Conservation (phyloP, 2,888 invertebrate genomes). For the Dichetophora obliterata region DNA sequence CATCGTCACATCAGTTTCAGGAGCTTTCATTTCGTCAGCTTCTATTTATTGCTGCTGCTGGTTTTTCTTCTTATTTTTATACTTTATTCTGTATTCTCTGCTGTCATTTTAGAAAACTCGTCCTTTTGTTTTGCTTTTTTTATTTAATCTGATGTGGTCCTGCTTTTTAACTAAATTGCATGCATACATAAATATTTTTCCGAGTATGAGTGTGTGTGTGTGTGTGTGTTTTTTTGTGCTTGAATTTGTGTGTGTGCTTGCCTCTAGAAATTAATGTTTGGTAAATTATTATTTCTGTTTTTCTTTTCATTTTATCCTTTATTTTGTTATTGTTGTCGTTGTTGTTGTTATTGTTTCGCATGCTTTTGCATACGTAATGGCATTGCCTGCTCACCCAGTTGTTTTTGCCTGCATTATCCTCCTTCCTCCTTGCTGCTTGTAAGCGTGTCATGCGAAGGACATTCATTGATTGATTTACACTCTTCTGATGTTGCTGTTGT, state of each 20-base stretch:
- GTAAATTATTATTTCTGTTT: neutral
- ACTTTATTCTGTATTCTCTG: neutral
- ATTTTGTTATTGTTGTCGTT: neutral
- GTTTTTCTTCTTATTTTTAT: neutral
- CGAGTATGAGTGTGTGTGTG: neutral
- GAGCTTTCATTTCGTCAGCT: conserved; percentile 9
- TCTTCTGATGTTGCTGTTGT: conserved; percentile 4
- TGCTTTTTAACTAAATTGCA: neutral
- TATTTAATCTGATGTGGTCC: neutral
- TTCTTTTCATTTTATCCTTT: conserved; percentile 6
- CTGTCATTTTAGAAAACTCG: neutral
- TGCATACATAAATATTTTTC: no score
- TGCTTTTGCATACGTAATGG: conserved; percentile 36
- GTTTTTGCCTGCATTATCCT: neutral
- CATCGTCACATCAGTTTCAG: conserved; percentile 14
- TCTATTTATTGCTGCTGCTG: conserved; percentile 25
- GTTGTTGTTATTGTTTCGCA: neutral
- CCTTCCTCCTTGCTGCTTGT: neutral
- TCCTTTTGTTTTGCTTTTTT: neutral
- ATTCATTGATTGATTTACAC: conserved; percentile 45
- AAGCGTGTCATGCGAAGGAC: neutral
- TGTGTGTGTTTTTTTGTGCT: no score
- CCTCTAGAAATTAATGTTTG: neutral
- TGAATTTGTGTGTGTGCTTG: neutral
- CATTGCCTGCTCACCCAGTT: neutral